Conservation (phyloP, 2,797 vertebrate species). For the Pseudopleuronectes americanus region DNA sequence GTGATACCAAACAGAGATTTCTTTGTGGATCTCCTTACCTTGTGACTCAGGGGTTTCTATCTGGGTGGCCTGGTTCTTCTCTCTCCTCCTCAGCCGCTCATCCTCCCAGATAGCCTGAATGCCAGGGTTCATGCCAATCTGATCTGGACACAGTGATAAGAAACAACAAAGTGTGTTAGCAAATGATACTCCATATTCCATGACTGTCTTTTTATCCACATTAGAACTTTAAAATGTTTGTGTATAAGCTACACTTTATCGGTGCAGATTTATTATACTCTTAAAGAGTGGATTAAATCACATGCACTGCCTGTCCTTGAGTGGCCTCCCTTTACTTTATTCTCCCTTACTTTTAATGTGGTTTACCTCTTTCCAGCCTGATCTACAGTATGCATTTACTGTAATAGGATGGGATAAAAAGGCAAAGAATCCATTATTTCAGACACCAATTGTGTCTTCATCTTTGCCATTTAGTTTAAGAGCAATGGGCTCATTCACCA, state of each 20-base stretch:
- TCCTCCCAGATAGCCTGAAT: slow-evolving; percentile 98
- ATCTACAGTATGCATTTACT: slow-evolving; percentile 19
- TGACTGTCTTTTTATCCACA: not conserved
- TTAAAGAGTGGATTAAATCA: slow-evolving; percentile 2
- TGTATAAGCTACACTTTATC: not conserved
- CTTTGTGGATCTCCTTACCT: slow-evolving; percentile 82
- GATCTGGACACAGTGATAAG: slow-evolving; percentile 82
- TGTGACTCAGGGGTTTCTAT: slow-evolving; percentile 90
- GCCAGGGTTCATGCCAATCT: slow-evolving; percentile 94
- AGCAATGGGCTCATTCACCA: too few species aligned
- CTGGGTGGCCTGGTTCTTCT: slow-evolving; percentile 90
- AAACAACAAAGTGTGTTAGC: slow-evolving; percentile 25
- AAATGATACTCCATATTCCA: not conserved
- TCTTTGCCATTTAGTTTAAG: too few species aligned
- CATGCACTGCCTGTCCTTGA: slow-evolving; percentile 17
- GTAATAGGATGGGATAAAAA: not conserved
- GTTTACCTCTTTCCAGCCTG: slow-evolving; percentile 17
- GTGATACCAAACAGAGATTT: not conserved
- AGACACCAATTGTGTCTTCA: not conserved
- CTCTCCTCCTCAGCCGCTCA: slow-evolving; percentile 93
- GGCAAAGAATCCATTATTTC: not conserved
- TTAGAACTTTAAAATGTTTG: not conserved
- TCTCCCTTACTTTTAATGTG: slow-evolving; percentile 27
- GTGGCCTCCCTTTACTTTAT: slow-evolving; percentile 22
- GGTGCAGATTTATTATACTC: slow-evolving; percentile 8